These are phyloP conservation scores for Pachypeltis micranthus DNA, from an alignment of 1,140 invertebrate genomes.

Conservation along the genomic window DNA sequence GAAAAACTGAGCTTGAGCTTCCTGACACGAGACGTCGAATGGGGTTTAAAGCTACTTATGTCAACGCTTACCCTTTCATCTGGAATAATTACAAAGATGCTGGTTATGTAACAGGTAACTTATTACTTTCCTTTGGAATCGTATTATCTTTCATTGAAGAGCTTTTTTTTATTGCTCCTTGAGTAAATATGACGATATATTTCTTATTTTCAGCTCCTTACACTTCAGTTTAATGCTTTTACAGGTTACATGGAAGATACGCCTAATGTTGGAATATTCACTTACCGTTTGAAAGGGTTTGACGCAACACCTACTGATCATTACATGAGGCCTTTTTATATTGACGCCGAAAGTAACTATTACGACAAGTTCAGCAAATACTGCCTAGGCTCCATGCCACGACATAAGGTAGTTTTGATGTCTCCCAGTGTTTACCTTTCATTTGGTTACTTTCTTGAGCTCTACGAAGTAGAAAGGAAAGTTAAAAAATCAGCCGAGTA, in stretches of 20 bases:
- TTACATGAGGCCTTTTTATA: conserved; percentile 74
- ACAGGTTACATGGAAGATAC: conserved; percentile 79
- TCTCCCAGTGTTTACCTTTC: no score
- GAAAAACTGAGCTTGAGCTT: conserved; percentile 72
- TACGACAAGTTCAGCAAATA: conserved; percentile 42
- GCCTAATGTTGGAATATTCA: conserved; percentile 74
- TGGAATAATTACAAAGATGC: conserved; percentile 61
- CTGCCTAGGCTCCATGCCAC: conserved; percentile 66
- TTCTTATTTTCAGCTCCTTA: no score
- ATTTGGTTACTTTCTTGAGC: no score
- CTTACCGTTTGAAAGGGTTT: conserved; percentile 83
- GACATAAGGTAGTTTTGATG: conserved; percentile 52
- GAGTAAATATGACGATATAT: no score
- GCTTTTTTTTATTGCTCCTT: no score
- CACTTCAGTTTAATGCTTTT: no score
- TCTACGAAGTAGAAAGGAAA: no score
- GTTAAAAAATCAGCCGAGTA: no score
- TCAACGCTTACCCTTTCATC: conserved; percentile 70
- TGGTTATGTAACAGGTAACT: conserved; percentile 48
- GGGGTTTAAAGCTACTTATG: conserved; percentile 47
- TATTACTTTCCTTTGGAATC: no score
- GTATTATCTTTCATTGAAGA: no score
- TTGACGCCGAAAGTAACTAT: conserved; percentile 35
- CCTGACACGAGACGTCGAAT: conserved; percentile 72
- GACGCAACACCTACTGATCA: conserved; percentile 71